Evolutionary conservation across 2,113 vertebrate genomes (phyloP).

Genomic region (Oncorhynchus masou): DNA sequence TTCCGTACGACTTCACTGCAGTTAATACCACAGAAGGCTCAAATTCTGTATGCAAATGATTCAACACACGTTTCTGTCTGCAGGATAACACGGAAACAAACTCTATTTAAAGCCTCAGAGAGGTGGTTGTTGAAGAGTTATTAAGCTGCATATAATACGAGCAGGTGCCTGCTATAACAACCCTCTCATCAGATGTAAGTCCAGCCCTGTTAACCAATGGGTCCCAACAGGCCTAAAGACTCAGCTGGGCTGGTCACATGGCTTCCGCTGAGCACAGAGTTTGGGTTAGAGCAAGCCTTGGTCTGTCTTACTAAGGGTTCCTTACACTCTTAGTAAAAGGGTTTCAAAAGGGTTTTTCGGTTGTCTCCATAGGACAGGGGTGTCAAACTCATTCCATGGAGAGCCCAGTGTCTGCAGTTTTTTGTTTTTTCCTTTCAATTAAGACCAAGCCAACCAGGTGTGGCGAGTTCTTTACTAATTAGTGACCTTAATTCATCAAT

Average conservation of each 20-base stretch:
- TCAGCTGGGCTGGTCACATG: conserved; percentile 24
- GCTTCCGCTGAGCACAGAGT: not conserved
- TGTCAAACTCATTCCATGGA: too few species aligned
- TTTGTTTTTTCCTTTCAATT: too few species aligned
- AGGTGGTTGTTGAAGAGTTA: conserved; percentile 2
- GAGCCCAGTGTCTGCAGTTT: too few species aligned
- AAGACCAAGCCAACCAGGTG: too few species aligned
- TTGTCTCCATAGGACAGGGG: too few species aligned
- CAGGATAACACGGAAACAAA: not conserved
- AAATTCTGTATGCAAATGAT: too few species aligned
- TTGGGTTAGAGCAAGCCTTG: conserved; percentile 22
- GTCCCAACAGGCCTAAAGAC: conserved; percentile 5
- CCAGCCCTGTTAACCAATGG: not conserved
- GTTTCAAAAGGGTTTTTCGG: too few species aligned
- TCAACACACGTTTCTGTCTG: not conserved
- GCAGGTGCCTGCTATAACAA: not conserved
- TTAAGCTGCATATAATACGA: not conserved
- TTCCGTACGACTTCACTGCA: not conserved
- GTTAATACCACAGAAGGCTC: not conserved
- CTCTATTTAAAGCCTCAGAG: not conserved
- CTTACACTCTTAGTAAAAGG: not conserved
- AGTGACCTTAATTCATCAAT: too few species aligned
- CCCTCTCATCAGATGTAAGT: conserved; percentile 19
- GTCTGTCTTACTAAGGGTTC: not conserved
- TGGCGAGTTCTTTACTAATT: too few species aligned